Conservation (phyloP, 2,797 vertebrate species). For the Acomys russatus region DNA sequence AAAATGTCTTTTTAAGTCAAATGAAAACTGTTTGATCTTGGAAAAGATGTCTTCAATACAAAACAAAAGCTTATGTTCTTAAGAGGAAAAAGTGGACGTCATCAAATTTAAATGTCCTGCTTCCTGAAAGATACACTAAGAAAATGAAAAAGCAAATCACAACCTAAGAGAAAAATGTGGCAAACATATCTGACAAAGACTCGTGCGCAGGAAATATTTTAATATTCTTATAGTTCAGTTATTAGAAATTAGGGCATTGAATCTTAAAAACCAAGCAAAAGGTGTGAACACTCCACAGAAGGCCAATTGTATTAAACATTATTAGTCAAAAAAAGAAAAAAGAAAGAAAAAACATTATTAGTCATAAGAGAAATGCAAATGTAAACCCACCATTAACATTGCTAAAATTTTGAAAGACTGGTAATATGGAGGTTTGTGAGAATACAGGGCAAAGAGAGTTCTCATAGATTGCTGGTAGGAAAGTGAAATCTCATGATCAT, state of each 20-base stretch:
- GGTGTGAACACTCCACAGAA: not conserved
- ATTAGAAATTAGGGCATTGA: not conserved
- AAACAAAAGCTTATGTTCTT: not conserved
- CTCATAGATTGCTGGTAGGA: not conserved
- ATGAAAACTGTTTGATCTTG: constrained; percentile 15
- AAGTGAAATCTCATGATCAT: not conserved
- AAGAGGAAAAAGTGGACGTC: not conserved
- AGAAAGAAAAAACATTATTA: not conserved
- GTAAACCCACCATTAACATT: not conserved
- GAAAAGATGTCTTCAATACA: not conserved
- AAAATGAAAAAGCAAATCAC: constrained; percentile 30
- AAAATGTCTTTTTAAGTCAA: not conserved
- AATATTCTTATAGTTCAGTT: not conserved
- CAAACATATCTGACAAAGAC: not conserved
- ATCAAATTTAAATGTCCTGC: constrained; percentile 36
- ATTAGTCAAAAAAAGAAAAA: no score
- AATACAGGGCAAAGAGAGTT: not conserved
- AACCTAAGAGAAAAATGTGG: not conserved
- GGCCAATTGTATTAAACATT: not conserved
- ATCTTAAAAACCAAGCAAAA: constrained; percentile 27
- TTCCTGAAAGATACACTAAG: constrained; percentile 18
- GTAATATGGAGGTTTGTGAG: not conserved
- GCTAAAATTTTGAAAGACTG: constrained; percentile 3
- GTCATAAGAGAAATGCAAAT: constrained; percentile 12
- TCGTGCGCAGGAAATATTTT: not conserved